Percentiles rank a stretch among this genome's conserved stretches.
Evolutionary conservation across 2,113 vertebrate species (phyloP).

Genomic region (Cololabis saira): DNA sequence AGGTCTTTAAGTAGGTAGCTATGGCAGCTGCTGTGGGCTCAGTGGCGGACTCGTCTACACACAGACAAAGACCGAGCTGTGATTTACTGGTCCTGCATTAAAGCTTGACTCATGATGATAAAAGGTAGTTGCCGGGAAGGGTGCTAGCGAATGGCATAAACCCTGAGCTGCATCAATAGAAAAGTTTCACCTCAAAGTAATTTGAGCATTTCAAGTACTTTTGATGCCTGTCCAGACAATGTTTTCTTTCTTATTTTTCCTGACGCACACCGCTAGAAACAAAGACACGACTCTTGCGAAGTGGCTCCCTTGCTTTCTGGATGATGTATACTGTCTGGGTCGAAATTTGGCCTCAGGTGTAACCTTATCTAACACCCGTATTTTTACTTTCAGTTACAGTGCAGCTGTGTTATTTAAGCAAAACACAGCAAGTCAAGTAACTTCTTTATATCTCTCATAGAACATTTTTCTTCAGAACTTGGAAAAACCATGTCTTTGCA

Average conservation of each 20-base stretch:
- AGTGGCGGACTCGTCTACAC: conserved; percentile 59
- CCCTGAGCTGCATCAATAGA: conserved; percentile 30
- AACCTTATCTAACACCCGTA: conserved; percentile 53
- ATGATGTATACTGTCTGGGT: conserved; percentile 48
- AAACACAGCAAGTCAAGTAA: neutral
- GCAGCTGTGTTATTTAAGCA: conserved; percentile 33
- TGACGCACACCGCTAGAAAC: conserved; percentile 30
- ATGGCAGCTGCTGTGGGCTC: conserved; percentile 70
- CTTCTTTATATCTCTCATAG: neutral
- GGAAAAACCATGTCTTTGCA: too few relatives aligned
- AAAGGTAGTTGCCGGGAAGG: conserved; percentile 60
- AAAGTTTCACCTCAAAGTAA: conserved; percentile 50
- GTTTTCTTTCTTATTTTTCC: conserved; percentile 49
- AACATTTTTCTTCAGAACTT: neutral
- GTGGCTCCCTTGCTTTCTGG: conserved; percentile 42
- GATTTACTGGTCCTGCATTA: conserved; percentile 70
- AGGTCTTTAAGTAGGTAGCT: conserved; percentile 76
- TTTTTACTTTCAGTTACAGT: conserved; percentile 57
- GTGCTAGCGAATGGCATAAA: conserved; percentile 45
- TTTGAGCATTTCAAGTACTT: conserved; percentile 31
- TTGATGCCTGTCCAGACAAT: conserved; percentile 28
- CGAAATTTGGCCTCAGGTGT: conserved; percentile 44
- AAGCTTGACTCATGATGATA: conserved; percentile 58
- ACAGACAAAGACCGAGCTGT: conserved; percentile 65
- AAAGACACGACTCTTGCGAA: conserved; percentile 52